phyloP scores from a whole-genome alignment of 2,113 vertebrate genomes.

The Felis chaus region DNA sequence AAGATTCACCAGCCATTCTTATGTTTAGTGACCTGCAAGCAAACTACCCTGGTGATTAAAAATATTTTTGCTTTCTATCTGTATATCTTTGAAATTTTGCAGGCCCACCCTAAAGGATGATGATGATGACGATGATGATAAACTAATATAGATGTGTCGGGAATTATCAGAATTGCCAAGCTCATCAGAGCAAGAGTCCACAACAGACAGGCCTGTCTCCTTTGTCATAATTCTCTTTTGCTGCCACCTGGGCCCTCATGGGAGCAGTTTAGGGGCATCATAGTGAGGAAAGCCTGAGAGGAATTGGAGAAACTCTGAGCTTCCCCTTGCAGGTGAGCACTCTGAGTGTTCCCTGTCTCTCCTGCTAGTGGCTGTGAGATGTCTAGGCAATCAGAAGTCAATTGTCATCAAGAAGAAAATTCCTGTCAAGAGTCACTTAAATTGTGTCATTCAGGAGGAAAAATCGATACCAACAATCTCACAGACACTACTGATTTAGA shows the following conservation, averaged over 20 bases:
- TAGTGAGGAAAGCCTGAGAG: neutral
- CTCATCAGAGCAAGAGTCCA: neutral
- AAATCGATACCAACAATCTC: constrained; percentile 68
- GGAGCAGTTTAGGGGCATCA: neutral
- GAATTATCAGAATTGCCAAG: neutral
- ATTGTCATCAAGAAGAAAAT: constrained; percentile 70
- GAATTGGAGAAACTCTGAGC: neutral
- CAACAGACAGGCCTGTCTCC: neutral
- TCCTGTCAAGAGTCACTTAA: constrained; percentile 66
- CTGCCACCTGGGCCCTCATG: neutral
- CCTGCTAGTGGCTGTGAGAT: constrained; percentile 13
- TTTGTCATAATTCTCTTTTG: neutral
- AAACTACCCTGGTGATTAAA: neutral
- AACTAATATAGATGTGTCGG: neutral
- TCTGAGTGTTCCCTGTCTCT: neutral
- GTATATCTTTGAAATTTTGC: neutral
- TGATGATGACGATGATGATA: neutral
- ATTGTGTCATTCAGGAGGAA: constrained; percentile 56
- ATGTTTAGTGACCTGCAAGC: neutral
- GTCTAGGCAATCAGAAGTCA: constrained; percentile 61
- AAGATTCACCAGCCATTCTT: neutral
- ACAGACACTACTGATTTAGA: constrained; percentile 51
- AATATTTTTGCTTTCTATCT: constrained; percentile 1
- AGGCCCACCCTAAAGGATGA: neutral
- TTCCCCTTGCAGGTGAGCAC: neutral